Evolutionary conservation across 1,140 invertebrate species (phyloP).

Genomic region (Drosophila mojavensis): DNA sequence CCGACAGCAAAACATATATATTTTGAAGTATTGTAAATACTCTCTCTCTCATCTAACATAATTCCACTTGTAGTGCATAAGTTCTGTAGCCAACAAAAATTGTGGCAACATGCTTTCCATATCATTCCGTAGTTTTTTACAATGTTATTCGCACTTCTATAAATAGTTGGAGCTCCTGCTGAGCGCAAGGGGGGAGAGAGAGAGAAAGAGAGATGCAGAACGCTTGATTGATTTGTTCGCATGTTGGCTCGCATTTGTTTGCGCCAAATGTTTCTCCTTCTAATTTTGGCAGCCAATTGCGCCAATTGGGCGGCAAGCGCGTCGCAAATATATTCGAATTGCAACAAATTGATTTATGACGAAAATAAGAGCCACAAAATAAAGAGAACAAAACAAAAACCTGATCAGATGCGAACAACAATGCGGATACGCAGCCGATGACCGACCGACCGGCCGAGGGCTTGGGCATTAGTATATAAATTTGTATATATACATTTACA

Average conservation of each 20-base stretch:
- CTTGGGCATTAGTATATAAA: constrained; percentile 6
- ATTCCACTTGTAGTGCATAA: too few species aligned
- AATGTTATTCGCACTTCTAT: not conserved
- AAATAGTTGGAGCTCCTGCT: not conserved
- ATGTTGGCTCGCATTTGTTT: constrained; percentile 17
- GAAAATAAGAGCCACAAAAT: constrained; percentile 16
- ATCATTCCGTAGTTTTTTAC: not conserved
- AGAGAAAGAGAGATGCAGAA: constrained; percentile 22
- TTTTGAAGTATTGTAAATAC: too few species aligned
- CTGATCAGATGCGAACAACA: constrained; percentile 15
- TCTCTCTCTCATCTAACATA: too few species aligned
- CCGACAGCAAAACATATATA: too few species aligned
- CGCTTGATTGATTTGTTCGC: constrained; percentile 60
- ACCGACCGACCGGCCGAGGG: constrained; percentile 14
- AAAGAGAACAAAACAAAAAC: constrained; percentile 19
- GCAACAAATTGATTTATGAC: constrained; percentile 78
- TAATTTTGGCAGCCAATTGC: constrained; percentile 54
- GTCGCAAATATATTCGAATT: constrained; percentile 56
- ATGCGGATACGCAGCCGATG: constrained; percentile 60
- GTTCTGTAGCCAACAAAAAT: not conserved
- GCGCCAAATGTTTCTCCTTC: constrained; percentile 39
- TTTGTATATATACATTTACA: not conserved
- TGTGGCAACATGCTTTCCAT: not conserved
- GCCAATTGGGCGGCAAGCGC: constrained; percentile 60
- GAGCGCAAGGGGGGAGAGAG: not conserved